phyloP scores from a whole-genome alignment of 2,797 vertebrate genomes.

The Distichodus sexfasciatus region DNA sequence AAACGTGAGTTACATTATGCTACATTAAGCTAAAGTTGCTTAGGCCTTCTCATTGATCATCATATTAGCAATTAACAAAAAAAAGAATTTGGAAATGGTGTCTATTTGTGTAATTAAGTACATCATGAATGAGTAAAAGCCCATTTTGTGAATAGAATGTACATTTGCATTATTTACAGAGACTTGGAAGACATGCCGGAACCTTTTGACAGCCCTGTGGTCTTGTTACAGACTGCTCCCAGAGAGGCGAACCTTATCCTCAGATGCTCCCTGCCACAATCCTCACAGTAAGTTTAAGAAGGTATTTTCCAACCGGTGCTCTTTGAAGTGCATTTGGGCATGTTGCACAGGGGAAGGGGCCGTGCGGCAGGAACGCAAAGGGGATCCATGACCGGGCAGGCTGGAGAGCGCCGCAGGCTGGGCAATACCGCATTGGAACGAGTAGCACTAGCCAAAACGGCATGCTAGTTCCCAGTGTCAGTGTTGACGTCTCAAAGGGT shows the following conservation, averaged over 20 bases:
- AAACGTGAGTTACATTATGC: too few relatives aligned
- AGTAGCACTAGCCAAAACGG: constrained; percentile 58
- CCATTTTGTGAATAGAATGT: not conserved
- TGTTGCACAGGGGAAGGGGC: constrained; percentile 61
- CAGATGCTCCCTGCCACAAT: constrained; percentile 28
- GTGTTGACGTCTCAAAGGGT: constrained; percentile 51
- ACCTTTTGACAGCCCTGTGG: not conserved
- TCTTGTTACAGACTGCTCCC: not conserved
- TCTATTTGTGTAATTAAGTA: too few relatives aligned
- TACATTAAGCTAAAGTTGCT: too few relatives aligned
- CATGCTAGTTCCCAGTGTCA: constrained; percentile 56
- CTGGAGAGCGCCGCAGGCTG: too few relatives aligned
- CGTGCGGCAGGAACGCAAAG: too few relatives aligned
- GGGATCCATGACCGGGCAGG: too few relatives aligned
- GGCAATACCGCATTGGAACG: constrained; percentile 49
- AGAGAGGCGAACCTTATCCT: constrained; percentile 11
- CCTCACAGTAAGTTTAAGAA: constrained; percentile 63
- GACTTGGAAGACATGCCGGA: not conserved
- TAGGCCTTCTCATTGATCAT: too few relatives aligned
- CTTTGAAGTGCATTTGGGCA: constrained; percentile 64
- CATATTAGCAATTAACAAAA: too few relatives aligned
- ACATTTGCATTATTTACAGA: constrained; percentile 25
- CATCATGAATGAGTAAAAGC: too few relatives aligned
- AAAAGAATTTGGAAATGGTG: too few relatives aligned
- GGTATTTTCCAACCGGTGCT: constrained; percentile 57